Percentiles rank a stretch among this genome's conserved stretches.
Evolutionary conservation across 2,888 invertebrate species (phyloP).

Genomic region (Perithous albicinctus): DNA sequence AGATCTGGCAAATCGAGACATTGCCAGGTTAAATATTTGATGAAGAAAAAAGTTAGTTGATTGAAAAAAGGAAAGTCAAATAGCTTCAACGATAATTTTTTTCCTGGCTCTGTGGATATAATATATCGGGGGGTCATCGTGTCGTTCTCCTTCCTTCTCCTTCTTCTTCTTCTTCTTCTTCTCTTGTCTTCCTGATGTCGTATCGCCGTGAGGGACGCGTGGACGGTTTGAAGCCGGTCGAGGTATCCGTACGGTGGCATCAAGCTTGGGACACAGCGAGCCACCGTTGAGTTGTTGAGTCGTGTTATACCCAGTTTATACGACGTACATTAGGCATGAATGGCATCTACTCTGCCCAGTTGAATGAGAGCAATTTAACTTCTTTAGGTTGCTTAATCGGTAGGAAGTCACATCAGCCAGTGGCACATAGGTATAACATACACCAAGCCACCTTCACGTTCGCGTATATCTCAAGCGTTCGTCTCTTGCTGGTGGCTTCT

Average conservation of each 20-base stretch:
- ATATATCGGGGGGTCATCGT: conserved; percentile 5
- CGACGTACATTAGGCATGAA: conserved; percentile 85
- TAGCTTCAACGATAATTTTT: too few relatives aligned
- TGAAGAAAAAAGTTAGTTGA: too few relatives aligned
- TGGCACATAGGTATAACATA: conserved; percentile 80
- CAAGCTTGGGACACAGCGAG: conserved; percentile 59
- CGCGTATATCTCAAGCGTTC: conserved; percentile 37
- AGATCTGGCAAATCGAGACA: too few relatives aligned
- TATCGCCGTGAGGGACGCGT: conserved; percentile 7
- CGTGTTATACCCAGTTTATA: conserved; percentile 85
- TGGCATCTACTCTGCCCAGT: conserved; percentile 84
- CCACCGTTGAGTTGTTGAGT: conserved; percentile 80
- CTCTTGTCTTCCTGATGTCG: background rate
- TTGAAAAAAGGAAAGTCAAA: too few relatives aligned
- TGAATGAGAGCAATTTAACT: conserved; percentile 85
- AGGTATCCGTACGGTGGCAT: conserved; percentile 37
- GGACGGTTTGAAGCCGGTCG: conserved; percentile 69
- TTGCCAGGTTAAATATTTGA: too few relatives aligned
- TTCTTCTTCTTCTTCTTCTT: conserved; percentile 12
- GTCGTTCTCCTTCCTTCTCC: conserved; percentile 2
- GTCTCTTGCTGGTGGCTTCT: conserved; percentile 22
- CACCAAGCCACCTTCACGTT: conserved; percentile 75
- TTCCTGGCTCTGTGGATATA: too few relatives aligned
- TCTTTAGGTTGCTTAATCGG: conserved; percentile 85
- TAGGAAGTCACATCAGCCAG: conserved; percentile 83